These are phyloP conservation scores for Nebria ingens DNA, from an alignment of 1,140 invertebrate species.

Conservation along the genomic window DNA sequence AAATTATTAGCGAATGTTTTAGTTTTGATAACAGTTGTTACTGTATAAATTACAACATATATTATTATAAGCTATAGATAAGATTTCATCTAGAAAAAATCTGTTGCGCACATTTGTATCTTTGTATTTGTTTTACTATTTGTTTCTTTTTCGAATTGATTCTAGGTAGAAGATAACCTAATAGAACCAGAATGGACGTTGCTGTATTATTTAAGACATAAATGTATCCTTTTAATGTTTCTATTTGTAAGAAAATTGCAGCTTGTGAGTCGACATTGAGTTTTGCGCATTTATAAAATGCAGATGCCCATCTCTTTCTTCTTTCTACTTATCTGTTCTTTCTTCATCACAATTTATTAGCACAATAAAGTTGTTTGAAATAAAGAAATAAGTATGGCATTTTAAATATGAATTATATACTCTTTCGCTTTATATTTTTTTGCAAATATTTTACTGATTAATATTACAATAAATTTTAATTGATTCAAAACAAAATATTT, in stretches of 20 bases:
- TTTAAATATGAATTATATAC: too few species aligned
- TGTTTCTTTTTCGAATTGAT: conserved; percentile 23
- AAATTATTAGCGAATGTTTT: conserved; percentile 6
- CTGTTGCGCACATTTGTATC: background rate
- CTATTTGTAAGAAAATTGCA: background rate
- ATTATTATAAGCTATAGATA: background rate
- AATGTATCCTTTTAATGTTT: conserved; percentile 49
- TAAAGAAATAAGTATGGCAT: too few species aligned
- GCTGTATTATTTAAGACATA: conserved; percentile 69
- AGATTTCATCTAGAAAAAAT: background rate
- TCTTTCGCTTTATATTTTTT: too few species aligned
- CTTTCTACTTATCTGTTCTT: too few species aligned
- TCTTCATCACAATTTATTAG: too few species aligned
- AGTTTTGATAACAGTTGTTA: background rate
- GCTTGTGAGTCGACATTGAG: too few species aligned
- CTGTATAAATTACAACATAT: background rate
- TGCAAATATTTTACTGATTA: too few species aligned
- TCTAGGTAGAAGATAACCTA: conserved; percentile 57
- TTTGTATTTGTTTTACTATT: background rate
- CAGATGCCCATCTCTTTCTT: too few species aligned
- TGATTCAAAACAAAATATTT: too few species aligned
- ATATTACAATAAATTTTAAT: too few species aligned
- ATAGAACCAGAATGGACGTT: conserved; percentile 81
- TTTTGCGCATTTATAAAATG: too few species aligned
- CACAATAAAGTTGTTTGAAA: too few species aligned